Evolutionary conservation across 1,140 invertebrate genomes (phyloP), one percentile per base, ranked within the genome.

Genomic region (Pomacea maculata): DNA sequence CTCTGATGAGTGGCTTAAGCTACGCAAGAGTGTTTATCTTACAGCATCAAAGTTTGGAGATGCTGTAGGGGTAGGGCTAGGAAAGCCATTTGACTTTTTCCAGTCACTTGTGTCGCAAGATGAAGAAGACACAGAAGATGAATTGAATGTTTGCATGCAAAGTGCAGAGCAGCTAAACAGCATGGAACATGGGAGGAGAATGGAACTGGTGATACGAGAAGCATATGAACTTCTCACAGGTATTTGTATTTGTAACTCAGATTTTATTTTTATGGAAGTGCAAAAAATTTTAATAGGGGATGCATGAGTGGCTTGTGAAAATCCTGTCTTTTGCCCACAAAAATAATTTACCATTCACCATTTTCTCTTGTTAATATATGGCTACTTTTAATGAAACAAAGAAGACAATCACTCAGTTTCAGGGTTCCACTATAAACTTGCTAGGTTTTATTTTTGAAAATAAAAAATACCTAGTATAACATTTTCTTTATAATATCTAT

Each of bases 1-100:
- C 72, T 82, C 85, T 61, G 52, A 63, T n/a, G 85, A 85, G 75
- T 88, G 86, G 87, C 84, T 86, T 81, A 80, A 86, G 34, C 55
- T 84, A 3, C 80, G 85, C 19, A 83, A 83, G 72, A 82, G 65
- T 15, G 85, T 87, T 1, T 25, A 67, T 29, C 65, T 88, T 29
- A 88, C 87, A 64, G 85, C 86, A 67, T 88, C 87, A 8, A 80
- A 80, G 67, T 88, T 88, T 84, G 86, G 86, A 61, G 86, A 87
- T 76, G 87, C 83, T 71, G 70, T 88, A 6, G 87, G 87, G 10
- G 75, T 88, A 25, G 87, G 87, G 11, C 83, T 75, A 72, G 86
- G 86, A 11, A 83, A 80, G 73, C 84, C 87, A 29, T 87, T 84
- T 82, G 85, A 88, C 68, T 88, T 87, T 71, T 82, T 88, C 17